phyloP scores from a whole-genome alignment of 2,888 invertebrate genomes.

The Dasypolia templi region DNA sequence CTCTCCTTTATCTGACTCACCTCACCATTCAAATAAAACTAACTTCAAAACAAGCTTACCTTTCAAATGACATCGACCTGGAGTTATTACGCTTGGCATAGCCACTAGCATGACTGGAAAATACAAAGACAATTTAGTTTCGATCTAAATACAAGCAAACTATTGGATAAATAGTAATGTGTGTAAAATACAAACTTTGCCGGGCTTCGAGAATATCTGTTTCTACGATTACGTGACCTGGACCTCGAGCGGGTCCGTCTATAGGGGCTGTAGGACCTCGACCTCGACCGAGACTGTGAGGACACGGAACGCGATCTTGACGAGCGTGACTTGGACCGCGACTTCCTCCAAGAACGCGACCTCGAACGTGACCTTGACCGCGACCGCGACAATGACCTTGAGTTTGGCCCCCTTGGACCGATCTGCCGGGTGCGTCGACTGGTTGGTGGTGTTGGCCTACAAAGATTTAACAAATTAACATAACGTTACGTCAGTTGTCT shows the following conservation, averaged over 20 bases:
- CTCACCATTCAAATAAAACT: constrained; percentile 59
- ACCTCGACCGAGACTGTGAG: constrained; percentile 74
- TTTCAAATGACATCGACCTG: constrained; percentile 85
- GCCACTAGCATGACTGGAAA: constrained; percentile 81
- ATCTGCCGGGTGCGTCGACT: constrained; percentile 73
- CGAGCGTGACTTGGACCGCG: constrained; percentile 70
- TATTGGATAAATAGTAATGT: constrained; percentile 29
- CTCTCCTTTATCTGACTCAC: constrained; percentile 49
- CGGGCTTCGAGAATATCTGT: constrained; percentile 81
- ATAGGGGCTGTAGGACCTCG: constrained; percentile 82
- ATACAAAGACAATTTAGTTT: constrained; percentile 66
- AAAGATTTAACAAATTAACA: constrained; percentile 13
- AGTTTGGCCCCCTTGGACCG: constrained; percentile 80
- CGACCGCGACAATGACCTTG: constrained; percentile 72
- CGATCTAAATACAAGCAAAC: constrained; percentile 14
- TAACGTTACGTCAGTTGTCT: not conserved
- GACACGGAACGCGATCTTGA: constrained; percentile 77
- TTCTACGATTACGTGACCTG: constrained; percentile 76
- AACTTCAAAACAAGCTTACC: constrained; percentile 80
- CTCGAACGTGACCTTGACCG: constrained; percentile 73
- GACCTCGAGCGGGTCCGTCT: constrained; percentile 75
- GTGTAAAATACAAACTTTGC: constrained; percentile 82
- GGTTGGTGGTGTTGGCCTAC: constrained; percentile 54
- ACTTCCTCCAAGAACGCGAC: constrained; percentile 76
- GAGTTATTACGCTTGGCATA: constrained; percentile 85